Conservation (phyloP, 2,797 vertebrate species). For the Poecilia gillii region DNA sequence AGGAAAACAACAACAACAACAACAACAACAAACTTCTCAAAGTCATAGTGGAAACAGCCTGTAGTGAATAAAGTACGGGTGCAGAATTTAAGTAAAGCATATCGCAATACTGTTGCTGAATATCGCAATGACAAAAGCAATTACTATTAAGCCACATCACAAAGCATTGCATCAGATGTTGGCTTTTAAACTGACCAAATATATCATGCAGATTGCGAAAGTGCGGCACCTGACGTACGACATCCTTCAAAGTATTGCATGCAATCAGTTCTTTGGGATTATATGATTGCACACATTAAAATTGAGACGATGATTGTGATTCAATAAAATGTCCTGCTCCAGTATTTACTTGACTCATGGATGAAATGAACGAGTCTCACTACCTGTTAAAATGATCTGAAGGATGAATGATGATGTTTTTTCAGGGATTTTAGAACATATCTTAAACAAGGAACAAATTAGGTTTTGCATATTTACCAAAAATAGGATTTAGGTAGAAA, state of each 20-base stretch:
- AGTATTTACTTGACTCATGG: neutral
- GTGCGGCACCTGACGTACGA: neutral
- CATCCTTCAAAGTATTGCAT: neutral
- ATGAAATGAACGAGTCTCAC: neutral
- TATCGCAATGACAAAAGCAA: neutral
- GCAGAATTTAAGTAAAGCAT: neutral
- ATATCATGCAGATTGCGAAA: neutral
- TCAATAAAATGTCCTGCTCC: neutral
- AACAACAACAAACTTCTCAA: neutral
- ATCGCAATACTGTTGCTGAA: neutral
- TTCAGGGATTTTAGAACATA: neutral
- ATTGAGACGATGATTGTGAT: neutral
- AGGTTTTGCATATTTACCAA: neutral
- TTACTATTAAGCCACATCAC: neutral
- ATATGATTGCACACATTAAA: neutral
- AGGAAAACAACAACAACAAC: neutral
- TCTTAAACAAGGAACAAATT: neutral
- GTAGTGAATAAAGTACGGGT: neutral
- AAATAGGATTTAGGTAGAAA: neutral
- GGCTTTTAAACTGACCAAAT: neutral
- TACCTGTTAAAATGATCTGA: neutral
- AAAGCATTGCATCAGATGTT: neutral
- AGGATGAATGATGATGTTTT: neutral
- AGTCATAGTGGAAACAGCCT: neutral
- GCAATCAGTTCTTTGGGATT: slow-evolving; percentile 1